phyloP scores from a whole-genome alignment of 2,797 vertebrate species.

The Emys orbicularis region DNA sequence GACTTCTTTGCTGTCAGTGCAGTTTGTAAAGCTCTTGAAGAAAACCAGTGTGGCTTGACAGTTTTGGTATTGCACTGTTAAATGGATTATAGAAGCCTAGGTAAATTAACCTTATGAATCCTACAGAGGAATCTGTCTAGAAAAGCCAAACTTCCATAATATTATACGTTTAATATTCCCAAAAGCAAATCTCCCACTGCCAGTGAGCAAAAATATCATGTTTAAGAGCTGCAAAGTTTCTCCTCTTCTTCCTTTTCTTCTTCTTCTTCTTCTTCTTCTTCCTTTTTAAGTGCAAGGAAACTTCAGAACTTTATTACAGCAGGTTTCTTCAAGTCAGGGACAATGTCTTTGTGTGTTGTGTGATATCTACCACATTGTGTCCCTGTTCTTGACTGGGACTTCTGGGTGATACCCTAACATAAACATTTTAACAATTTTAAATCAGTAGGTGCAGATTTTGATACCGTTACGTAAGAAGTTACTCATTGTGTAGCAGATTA shows the following conservation, averaged over 20 bases:
- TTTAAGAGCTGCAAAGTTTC: neutral
- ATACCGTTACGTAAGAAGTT: neutral
- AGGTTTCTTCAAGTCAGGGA: fast-evolving
- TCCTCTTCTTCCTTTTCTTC: neutral
- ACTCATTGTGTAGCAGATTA: neutral
- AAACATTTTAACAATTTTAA: neutral
- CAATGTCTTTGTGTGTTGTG: neutral
- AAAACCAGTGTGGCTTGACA: neutral
- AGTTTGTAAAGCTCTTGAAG: neutral
- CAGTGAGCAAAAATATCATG: neutral
- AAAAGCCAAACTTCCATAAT: neutral
- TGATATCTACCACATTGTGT: fast-evolving
- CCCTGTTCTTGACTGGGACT: neutral
- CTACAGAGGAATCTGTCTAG: neutral
- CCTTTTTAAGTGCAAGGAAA: neutral
- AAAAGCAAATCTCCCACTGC: neutral
- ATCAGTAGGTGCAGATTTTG: neutral
- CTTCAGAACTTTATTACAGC: neutral
- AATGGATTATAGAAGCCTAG: neutral
- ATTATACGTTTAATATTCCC: neutral
- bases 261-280: no score
- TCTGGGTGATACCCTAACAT: neutral
- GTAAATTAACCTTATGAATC: neutral
- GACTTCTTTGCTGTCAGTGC: neutral
- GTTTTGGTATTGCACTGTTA: neutral